Base-by-base conservation (phyloP, 2,113 vertebrate species). In the Bagarius yarrelli region DNA sequence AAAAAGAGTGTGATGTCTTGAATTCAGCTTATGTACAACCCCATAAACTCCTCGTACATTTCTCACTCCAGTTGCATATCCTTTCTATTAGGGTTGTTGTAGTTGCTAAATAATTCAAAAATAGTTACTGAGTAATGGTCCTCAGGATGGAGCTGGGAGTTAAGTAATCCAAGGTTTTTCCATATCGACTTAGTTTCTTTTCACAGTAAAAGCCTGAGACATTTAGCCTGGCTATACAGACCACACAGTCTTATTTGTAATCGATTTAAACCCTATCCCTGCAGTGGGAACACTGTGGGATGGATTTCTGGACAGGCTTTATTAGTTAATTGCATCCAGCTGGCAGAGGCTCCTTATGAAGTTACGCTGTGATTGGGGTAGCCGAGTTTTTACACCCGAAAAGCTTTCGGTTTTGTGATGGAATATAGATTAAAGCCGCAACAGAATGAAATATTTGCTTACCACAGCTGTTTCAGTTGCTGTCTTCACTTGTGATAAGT, bases 241-340 rank as follows among this genome's bases (percentile, higher is more conserved):
- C 73, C 81, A 76, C 72, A 81, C 80, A 70, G 61, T 32, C n/a
- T 14, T 25, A 71, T 69, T 81, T 81, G 79, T 72, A 77, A 61
- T 79, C 44, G 67, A 66, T 61, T 59, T 70, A 81, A 81, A 74
- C 25, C 27, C 47, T 63, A 21, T 75, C 50, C 52, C 40, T 27
- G 30, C 27, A 52, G 70, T 79, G 52, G 47, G 60, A 79, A 63
- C 76, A 73, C 44, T 34, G 44, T 79, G 76, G 76, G 74, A 63
- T 75, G 44, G 55, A 52, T 70, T 73, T 73, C 59, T 61, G 74
- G 69, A 60, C 36, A 74, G 79, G 76, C 76, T 70, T 81, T 69
- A 76, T 70, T 77, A 76, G 81, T 76, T 83, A 70, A 83, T 80
- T 76, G 36, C 81, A 69, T 85, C 80, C 80, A 75, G 80, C 81